Percentiles rank a stretch among this genome's conserved stretches.
phyloP scores from a whole-genome alignment of 2,888 invertebrate species.

The Metalampra italica region DNA sequence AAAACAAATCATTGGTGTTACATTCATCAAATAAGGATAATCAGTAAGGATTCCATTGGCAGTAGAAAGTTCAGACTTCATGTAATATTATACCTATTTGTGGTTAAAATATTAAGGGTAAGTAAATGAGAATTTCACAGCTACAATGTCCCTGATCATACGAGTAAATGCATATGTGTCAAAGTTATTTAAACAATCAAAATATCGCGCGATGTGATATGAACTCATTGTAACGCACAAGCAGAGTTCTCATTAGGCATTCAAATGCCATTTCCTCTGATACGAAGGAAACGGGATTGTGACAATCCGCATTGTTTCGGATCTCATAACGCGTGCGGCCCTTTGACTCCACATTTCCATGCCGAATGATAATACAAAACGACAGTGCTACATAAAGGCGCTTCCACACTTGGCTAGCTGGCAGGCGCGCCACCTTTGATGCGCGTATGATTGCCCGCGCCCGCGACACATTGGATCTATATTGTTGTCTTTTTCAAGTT shows the following conservation, averaged over 20 bases:
- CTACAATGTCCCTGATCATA: too few relatives aligned
- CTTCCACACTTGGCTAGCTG: conserved; percentile 71
- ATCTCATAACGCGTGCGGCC: conserved; percentile 74
- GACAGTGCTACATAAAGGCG: conserved; percentile 57
- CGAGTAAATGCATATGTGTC: too few relatives aligned
- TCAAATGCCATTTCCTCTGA: conserved; percentile 69
- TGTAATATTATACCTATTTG: too few relatives aligned
- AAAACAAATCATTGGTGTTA: too few relatives aligned
- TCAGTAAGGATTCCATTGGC: too few relatives aligned
- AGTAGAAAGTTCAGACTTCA: too few relatives aligned
- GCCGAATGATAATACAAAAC: conserved; percentile 60
- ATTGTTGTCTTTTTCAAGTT: conserved; percentile 80
- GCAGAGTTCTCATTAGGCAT: conserved; percentile 67
- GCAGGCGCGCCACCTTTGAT: conserved; percentile 70
- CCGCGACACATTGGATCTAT: conserved; percentile 78
- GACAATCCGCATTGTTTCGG: conserved; percentile 72
- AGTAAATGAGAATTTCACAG: too few relatives aligned
- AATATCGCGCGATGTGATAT: background rate
- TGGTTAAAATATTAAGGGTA: too few relatives aligned
- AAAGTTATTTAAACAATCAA: background rate
- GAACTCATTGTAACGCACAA: conserved; percentile 21
- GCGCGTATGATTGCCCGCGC: conserved; percentile 77
- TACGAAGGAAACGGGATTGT: conserved; percentile 72
- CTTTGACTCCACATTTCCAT: conserved; percentile 68
- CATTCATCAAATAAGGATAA: too few relatives aligned